Percentiles rank a stretch among this genome's conserved stretches.
phyloP scores from a whole-genome alignment of 2,797 vertebrate genomes.

The Chanos chanos region DNA sequence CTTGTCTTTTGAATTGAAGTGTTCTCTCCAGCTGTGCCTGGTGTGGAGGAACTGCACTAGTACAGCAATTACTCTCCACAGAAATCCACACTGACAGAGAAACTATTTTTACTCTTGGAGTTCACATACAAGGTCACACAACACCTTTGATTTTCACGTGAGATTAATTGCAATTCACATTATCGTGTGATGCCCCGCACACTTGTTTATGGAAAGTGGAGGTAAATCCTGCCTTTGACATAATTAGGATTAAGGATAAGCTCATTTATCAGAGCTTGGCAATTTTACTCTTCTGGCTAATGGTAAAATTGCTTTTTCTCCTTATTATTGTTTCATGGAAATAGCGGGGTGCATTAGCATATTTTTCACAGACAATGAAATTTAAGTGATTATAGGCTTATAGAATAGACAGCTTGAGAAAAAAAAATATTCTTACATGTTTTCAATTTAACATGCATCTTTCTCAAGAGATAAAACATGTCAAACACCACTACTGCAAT shows the following conservation, averaged over 20 bases:
- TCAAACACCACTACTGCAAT: conserved; percentile 4
- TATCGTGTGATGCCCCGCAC: conserved; percentile 29
- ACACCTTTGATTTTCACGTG: conserved; percentile 39
- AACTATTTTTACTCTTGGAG: neutral
- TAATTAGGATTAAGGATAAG: conserved; percentile 68
- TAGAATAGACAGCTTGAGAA: conserved; percentile 8
- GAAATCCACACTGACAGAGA: neutral
- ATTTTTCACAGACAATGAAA: conserved; percentile 56
- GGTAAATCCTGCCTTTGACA: conserved; percentile 64
- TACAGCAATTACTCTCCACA: neutral
- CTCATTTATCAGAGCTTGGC: conserved; percentile 61
- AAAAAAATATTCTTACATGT: conserved; percentile 49
- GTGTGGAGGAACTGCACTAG: too few species aligned
- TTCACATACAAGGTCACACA: conserved; percentile 45
- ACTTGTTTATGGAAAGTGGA: conserved; percentile 60
- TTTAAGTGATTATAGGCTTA: conserved; percentile 59
- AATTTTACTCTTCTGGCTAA: conserved; percentile 51
- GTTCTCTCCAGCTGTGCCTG: too few species aligned
- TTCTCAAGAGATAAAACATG: conserved; percentile 18
- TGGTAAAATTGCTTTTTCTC: conserved; percentile 55
- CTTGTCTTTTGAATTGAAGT: too few species aligned
- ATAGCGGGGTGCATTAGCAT: conserved; percentile 45
- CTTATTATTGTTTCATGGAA: conserved; percentile 53
- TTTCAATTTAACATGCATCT: conserved; percentile 47
- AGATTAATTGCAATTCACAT: conserved; percentile 52